Evolutionary conservation across 2,888 invertebrate species (phyloP), one percentile per base, ranked within the genome.

Genomic region (Gandaritis pyraliata): DNA sequence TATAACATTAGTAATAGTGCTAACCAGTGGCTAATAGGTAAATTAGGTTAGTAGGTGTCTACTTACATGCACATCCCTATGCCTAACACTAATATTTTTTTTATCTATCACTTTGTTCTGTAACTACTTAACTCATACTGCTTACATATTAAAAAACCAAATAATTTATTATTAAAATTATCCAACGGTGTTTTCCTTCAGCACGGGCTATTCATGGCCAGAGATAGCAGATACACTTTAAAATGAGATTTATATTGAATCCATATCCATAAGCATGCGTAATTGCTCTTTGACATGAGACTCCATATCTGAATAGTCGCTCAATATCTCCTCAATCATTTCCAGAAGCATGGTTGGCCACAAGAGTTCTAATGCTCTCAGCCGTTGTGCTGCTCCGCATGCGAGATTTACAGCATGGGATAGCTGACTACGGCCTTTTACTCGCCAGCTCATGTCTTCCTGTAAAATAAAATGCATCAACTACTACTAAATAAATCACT

Each of bases 251-350:
- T 77, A 87, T 72, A 86, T 72, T 13, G 84, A 77, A 68, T 92
- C 90, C 74, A 86, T 87, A 68, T 92, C 90, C 74, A 85, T 88
- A 69, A 94, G 84, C 84, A 93, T 86, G 73, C 91, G 90, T 85
- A 94, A 92, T 82, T 94, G 93, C 63, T 93, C 93, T 80, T 96
- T 96, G 86, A 97, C 95, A 81, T 97, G 97, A 59, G 93, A 88
- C 78, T 97, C 95, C 92, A 97, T 93, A 72, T 97, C 94, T n/a
- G 95, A 94, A 79, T 96, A 97, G 83, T 97, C 97, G 62, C 94
- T 92, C 62, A 97, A 87, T 12, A 96, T 95, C 71, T 96, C 95
- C 74, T 95, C 94, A 67, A 97, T 94, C 84, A 97, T 94, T 78
- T 96, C 96, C 48, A 95, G 91, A 70, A 97, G 91, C 75, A 97